These are phyloP conservation scores for Macaca nemestrina DNA, from an alignment of 2,113 vertebrate genomes.

Conservation along the genomic window DNA sequence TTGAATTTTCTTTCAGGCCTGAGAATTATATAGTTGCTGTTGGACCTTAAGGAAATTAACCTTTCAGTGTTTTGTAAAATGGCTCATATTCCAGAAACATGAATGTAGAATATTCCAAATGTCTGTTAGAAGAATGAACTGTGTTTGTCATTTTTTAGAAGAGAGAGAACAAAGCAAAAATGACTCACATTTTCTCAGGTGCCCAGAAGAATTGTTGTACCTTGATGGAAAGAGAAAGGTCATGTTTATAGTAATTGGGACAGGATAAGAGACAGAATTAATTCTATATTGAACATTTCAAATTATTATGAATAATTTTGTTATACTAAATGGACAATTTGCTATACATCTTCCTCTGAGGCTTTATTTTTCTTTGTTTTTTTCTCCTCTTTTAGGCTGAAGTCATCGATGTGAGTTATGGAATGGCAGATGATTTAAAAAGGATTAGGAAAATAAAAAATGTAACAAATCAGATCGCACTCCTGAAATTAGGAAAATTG, in stretches of 20 bases:
- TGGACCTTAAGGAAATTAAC: neutral
- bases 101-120: neutral
- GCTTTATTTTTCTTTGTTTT: neutral
- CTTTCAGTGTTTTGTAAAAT: neutral
- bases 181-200: neutral
- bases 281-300: neutral
- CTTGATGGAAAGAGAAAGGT: neutral
- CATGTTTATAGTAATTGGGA: neutral
- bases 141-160: neutral
- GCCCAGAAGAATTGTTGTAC: neutral
- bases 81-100: neutral
- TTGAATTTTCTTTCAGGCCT: neutral
- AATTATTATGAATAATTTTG: neutral
- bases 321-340: neutral
- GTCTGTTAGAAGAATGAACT: neutral
- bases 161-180: neutral
- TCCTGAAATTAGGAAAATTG: constrained; percentile 93
- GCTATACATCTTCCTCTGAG: neutral
- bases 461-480: constrained; percentile 90
- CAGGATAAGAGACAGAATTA: neutral
- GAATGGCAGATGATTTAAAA: constrained; percentile 87
- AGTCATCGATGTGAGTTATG: constrained; percentile 93
- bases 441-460: constrained; percentile 83
- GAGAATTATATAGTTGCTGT: neutral
- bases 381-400: constrained; percentile 86